A percentile compares a stretch with the other conserved stretches of the same genome.
These are phyloP conservation scores for Enteromius argenteus DNA, from an alignment of 2,797 vertebrate species.

Conservation along the genomic window DNA sequence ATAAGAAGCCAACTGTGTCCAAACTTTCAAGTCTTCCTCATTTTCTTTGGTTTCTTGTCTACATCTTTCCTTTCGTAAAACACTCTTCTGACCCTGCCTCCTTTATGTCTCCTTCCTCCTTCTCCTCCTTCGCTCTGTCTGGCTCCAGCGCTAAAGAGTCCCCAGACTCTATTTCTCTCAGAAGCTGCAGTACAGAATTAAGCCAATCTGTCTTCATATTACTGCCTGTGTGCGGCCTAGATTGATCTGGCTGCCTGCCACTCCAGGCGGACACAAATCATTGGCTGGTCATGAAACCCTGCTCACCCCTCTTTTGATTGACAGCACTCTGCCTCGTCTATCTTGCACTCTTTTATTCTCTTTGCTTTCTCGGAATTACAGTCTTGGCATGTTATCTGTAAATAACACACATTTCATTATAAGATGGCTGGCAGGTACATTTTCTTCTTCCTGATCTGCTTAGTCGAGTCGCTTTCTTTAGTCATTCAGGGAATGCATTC, in stretches of 20 bases:
- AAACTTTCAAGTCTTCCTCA: neutral
- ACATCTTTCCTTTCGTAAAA: neutral
- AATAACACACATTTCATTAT: slow-evolving; percentile 74
- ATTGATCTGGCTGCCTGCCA: slow-evolving; percentile 77
- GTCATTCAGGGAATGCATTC: slow-evolving; percentile 24
- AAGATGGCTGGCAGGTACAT: slow-evolving; percentile 67
- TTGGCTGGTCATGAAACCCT: slow-evolving; percentile 69
- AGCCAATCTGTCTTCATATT: slow-evolving; percentile 78
- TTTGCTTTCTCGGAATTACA: slow-evolving; percentile 53
- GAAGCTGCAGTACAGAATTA: slow-evolving; percentile 74
- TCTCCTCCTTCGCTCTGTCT: slow-evolving; percentile 52
- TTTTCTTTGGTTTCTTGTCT: neutral
- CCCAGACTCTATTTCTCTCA: slow-evolving; percentile 71
- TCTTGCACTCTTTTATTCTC: slow-evolving; percentile 50
- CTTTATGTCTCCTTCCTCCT: slow-evolving; percentile 11
- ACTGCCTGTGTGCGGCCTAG: slow-evolving; percentile 68
- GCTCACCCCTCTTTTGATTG: slow-evolving; percentile 73
- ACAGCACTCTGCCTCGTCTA: slow-evolving; percentile 69
- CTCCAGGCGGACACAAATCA: slow-evolving; percentile 66
- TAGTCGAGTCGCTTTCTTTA: slow-evolving; percentile 38
- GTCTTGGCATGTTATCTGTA: slow-evolving; percentile 74
- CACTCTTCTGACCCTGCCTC: neutral
- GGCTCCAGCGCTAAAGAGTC: slow-evolving; percentile 69
- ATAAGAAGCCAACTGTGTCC: neutral
- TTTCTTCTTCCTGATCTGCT: slow-evolving; percentile 15